A percentile compares a stretch with the other conserved stretches of the same genome.
Evolutionary conservation across 2,888 invertebrate genomes (phyloP).

Genomic region (Prenolepis imparis): DNA sequence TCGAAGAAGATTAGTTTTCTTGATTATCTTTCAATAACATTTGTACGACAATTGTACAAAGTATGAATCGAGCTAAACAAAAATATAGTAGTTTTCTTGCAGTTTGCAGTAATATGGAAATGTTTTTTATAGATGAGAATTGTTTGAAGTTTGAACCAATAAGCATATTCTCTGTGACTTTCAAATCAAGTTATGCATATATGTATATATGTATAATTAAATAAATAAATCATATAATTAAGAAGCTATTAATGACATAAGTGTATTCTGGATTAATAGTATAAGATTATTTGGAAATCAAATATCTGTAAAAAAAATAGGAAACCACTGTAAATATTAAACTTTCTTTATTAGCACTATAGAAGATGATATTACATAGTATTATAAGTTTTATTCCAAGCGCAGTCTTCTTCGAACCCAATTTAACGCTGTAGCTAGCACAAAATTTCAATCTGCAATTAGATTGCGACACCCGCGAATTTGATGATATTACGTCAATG

Average conservation of each 20-base stretch:
- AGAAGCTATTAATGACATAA: neutral
- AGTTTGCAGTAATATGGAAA: conserved; percentile 55
- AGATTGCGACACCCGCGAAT: conserved; percentile 38
- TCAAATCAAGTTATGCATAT: neutral
- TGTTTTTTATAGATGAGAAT: neutral
- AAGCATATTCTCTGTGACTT: neutral
- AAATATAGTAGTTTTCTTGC: conserved; percentile 16
- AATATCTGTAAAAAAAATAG: neutral
- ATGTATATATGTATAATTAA: neutral
- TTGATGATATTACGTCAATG: conserved; percentile 45
- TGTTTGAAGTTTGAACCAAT: no score
- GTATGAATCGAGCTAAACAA: conserved; percentile 56
- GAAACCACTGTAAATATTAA: neutral
- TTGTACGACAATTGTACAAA: neutral
- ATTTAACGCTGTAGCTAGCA: conserved; percentile 28
- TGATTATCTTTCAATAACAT: conserved; percentile 69
- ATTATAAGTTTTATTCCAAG: conserved; percentile 10
- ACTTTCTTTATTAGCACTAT: neutral
- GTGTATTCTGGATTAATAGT: neutral
- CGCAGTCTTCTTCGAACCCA: neutral
- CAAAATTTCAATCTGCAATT: conserved; percentile 45
- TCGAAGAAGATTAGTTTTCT: conserved; percentile 52
- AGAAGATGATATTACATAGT: conserved; percentile 22
- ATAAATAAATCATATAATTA: neutral
- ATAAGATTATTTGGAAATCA: neutral